Evolutionary conservation across 2,797 vertebrate species (phyloP), one percentile per base, ranked within the genome.

Genomic region (Cheirogaleus major): DNA sequence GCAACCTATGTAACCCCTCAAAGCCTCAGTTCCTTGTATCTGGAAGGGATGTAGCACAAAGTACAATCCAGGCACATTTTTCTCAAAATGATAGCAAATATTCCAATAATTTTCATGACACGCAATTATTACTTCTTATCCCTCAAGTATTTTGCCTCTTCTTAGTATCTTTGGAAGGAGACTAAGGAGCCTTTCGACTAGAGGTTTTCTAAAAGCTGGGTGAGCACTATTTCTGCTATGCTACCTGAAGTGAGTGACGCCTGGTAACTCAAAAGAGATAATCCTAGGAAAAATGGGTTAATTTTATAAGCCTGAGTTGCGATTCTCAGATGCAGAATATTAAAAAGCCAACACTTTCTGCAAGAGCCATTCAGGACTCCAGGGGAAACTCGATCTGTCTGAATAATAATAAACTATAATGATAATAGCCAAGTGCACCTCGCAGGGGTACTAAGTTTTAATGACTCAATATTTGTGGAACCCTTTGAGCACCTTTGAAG

Each of bases 361-460:
- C 79, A 95, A 83, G 63, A 93, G 75, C 59, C 61, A 67, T 93
- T 95, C 48, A 48, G 76, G 57, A 91, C 94, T 95, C 94, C 13
- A 61, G 96, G 79, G 95, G 76, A 96, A 97, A 87, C 13, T 80
- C 73, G 85, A 87, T 95, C 79, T 85, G 84, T 91, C 82, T 82
- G 95, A 98, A 61, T 96, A 95, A 97, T 91, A 96, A 96, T 89
- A 94, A 96, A 87, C 65, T 93, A 63, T 95, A 95, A 95, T 93
- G 79, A 83, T 94, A 95, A 95, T 75, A 96, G 83, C 69, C 89
- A 91, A 95, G 63, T 59, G 23, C 45, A 95, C 85, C 87, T 96
- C 97, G 93, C 59, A 84, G 91, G 94, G 59, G 35, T 70, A 95
- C 96, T 97, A 81, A 93, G 91, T 55, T 95, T 96, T 97, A 94